Evolutionary conservation across 35 echinoderm and acorn worm species (phyloP), one percentile per base, ranked within the genome.

Genomic region (Lytechinus variegatus): DNA sequence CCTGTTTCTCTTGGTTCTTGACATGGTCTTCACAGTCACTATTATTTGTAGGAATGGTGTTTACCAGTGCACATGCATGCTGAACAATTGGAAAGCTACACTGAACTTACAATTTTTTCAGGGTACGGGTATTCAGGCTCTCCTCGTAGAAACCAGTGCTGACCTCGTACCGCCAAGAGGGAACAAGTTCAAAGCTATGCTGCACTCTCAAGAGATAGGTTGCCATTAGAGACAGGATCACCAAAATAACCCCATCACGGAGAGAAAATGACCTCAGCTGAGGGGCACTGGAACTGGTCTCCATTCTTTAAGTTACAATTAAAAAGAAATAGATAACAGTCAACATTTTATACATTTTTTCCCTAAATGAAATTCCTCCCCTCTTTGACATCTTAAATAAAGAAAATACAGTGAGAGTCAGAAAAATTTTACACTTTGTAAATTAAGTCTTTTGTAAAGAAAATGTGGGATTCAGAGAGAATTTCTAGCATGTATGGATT

Each of bases 241-340:
- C 91, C 91, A 93, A 93, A 54, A 93, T 56, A 54, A 93, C 54
- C n/a, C 91, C 91, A 56, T 93, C 91, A 53, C 91, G 91, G n/a
- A 93, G 53, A 27, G 91, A 93, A 56, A 93, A 93, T 27, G 54
- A 52, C 52, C 54, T 53, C 52, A 13, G 54, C 29, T 54, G 92
- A 90, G 10, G 9, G 28, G 29, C 27, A 55, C 92, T 57, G 8
- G 53, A n/a, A 57, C 9, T 93, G 8, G 13, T 44, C 53, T 93
- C 92, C 92, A 93, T 93, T 33, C 16, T 33, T 79, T 0, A 79
- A 19, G 8, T 58, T 9, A 9, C 6, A 79, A 24, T 24, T 4
- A 21, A 79, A n/a, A 19, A 79, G 24, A 5, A 79, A 79, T 79
- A 24, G 66, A 24, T 2, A 79, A n/a, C 66, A 79, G 3, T 58